A percentile compares a stretch with the other conserved stretches of the same genome.
These are phyloP conservation scores for Gyps fulvus DNA, from an alignment of 2,113 vertebrate species.

Conservation along the genomic window DNA sequence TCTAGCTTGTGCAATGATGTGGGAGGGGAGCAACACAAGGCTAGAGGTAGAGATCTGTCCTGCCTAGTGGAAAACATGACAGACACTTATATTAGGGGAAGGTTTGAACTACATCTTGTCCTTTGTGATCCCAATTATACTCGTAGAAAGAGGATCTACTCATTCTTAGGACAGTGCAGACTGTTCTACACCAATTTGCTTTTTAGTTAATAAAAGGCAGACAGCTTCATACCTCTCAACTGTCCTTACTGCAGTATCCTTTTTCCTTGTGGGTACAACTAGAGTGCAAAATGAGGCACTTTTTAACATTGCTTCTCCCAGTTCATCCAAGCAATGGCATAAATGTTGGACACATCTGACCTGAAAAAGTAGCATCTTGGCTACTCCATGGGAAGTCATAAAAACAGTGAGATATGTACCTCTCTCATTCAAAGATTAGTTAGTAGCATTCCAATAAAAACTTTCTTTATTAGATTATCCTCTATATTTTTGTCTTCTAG, in stretches of 20 bases:
- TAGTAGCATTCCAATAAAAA: not conserved
- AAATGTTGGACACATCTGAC: not conserved
- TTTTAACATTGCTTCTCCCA: not conserved
- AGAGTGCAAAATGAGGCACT: not conserved
- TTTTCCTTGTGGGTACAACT: not conserved
- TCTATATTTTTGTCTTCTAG: not conserved
- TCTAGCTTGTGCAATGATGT: rapidly evolving
- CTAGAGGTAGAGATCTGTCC: rapidly evolving
- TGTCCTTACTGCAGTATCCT: not conserved
- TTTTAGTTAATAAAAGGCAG: not conserved
- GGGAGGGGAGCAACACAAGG: rapidly evolving
- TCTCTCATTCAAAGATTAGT: not conserved
- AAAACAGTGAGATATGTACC: not conserved
- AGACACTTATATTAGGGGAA: not conserved
- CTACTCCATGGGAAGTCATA: not conserved
- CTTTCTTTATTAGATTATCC: not conserved
- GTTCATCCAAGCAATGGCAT: rapidly evolving
- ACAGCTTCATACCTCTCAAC: not conserved
- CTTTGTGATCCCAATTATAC: not conserved
- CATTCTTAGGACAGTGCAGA: not conserved
- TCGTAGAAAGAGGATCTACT: not conserved
- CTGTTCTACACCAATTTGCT: rapidly evolving
- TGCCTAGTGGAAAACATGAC: not conserved
- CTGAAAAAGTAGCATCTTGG: not conserved
- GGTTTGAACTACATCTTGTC: not conserved